phyloP scores from a whole-genome alignment of 2,113 vertebrate species.

The Pica pica region DNA sequence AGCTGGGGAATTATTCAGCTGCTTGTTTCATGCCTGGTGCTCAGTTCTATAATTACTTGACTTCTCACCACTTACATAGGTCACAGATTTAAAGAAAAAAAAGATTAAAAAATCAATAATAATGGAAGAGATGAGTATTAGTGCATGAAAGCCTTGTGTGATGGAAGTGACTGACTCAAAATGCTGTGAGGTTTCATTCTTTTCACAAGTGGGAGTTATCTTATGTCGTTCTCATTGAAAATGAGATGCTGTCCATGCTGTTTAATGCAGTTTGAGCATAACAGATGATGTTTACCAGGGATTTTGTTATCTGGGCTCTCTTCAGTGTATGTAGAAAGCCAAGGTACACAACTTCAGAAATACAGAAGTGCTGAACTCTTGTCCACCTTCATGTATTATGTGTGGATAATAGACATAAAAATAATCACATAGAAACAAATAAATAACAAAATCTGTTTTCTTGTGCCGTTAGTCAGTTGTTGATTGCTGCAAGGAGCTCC shows the following conservation, averaged over 20 bases:
- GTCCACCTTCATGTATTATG: background rate
- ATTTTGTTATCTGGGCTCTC: background rate
- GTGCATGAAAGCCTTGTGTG: background rate
- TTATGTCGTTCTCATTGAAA: background rate
- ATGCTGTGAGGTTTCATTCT: background rate
- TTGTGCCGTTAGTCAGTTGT: background rate
- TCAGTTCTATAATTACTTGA: background rate
- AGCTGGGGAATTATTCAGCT: background rate
- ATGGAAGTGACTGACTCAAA: background rate
- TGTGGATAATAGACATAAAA: background rate
- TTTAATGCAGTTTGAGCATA: background rate
- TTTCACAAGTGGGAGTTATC: background rate
- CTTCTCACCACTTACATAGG: background rate
- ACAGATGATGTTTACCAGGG: background rate
- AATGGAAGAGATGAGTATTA: background rate
- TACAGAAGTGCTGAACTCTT: background rate
- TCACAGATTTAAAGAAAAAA: background rate
- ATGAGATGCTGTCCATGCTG: background rate
- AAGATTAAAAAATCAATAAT: accelerated
- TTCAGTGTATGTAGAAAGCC: background rate
- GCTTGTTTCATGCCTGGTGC: background rate
- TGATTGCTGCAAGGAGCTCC: background rate
- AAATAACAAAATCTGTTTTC: background rate
- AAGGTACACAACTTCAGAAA: background rate
- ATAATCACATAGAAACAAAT: background rate